Base-by-base conservation (phyloP, 2,888 invertebrate genomes). In the Icerya purchasi region DNA sequence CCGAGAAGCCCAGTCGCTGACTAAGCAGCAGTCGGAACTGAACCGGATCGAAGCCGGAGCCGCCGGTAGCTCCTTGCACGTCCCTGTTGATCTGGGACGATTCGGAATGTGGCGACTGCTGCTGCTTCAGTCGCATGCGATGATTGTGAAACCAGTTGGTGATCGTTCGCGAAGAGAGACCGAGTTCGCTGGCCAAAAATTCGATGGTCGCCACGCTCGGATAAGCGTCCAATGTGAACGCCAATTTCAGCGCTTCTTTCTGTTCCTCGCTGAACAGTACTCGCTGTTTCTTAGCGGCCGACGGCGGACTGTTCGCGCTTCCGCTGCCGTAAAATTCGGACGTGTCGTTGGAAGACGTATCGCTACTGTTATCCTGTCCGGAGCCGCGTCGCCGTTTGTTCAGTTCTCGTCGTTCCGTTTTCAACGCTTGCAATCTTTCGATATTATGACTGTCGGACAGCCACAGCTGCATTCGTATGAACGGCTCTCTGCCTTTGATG, bases 71-170 rank as follows among this genome's bases (percentile, higher is more conserved):
- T 1, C 56, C 55, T 5, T 5, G 3, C 8, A n/a, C 21, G 52
- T 3, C 19, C 3, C 19, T 20, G 19, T 20, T 20, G 5, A n/a
- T 52, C 36, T 36, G 36, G 8, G 36, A 36, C 36, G 36, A 36
- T 14, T 5, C 14, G 8, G 36, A 36, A 14, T 36, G 8, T 68
- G 87, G 87, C 1, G 88, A 86, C 58, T 83, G 82, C 69, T 88
- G 87, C 70, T 90, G 89, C 74, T 96, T 96, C 70, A 93, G 80
- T 63, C 98, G 80, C 92, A 98, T 98, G 67, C 98, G 83, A 72
- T 98, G 96, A 72, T 98, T 98, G 77, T 98, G 97, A 78, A 98
- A 98, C 98, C 98, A 98, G 74, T 98, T 98, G 62, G 94, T 94
- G 68, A 99, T 96, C 59, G 97, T 97, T 66, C 97, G 79, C 57